Conservation (phyloP, 2,888 invertebrate species). For the Tridacna crocea region DNA sequence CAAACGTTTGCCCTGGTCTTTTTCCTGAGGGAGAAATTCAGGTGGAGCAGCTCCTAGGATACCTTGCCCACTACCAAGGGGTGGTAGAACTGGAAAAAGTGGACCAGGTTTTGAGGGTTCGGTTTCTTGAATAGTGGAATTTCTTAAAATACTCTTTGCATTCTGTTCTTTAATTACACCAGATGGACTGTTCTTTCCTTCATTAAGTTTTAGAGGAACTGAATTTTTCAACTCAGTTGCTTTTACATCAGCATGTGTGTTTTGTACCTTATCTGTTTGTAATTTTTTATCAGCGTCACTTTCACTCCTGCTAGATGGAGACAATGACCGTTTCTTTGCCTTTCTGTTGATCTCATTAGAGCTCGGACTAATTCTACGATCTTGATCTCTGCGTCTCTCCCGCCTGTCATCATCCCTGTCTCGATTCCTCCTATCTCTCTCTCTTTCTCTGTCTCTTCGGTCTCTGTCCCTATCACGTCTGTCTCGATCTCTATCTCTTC, state of each 20-base stretch:
- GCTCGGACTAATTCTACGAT: slow-evolving; percentile 54
- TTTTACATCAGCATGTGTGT: background rate
- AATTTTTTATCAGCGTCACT: slow-evolving; percentile 50
- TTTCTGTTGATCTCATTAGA: slow-evolving; percentile 34
- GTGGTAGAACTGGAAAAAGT: slow-evolving; percentile 38
- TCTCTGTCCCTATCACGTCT: slow-evolving; percentile 68
- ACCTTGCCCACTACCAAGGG: slow-evolving; percentile 4
- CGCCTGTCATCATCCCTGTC: slow-evolving; percentile 45
- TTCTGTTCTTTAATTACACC: background rate
- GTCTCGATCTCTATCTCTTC: slow-evolving; percentile 63
- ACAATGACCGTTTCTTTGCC: slow-evolving; percentile 52
- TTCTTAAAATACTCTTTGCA: background rate
- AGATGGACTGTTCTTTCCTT: background rate
- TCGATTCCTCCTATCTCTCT: slow-evolving; percentile 48
- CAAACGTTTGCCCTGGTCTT: background rate
- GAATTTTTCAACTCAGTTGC: background rate
- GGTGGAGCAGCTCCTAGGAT: slow-evolving; percentile 36
- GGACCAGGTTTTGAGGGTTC: slow-evolving; percentile 12
- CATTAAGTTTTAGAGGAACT: background rate
- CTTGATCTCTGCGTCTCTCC: slow-evolving; percentile 58
- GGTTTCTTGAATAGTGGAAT: background rate
- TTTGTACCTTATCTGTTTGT: slow-evolving; percentile 29
- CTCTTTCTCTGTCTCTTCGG: slow-evolving; percentile 43
- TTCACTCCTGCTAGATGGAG: slow-evolving; percentile 42
- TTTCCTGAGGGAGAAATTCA: background rate